These are phyloP conservation scores for Pinctada fucata DNA, from an alignment of 2,888 invertebrate species.

Conservation along the genomic window DNA sequence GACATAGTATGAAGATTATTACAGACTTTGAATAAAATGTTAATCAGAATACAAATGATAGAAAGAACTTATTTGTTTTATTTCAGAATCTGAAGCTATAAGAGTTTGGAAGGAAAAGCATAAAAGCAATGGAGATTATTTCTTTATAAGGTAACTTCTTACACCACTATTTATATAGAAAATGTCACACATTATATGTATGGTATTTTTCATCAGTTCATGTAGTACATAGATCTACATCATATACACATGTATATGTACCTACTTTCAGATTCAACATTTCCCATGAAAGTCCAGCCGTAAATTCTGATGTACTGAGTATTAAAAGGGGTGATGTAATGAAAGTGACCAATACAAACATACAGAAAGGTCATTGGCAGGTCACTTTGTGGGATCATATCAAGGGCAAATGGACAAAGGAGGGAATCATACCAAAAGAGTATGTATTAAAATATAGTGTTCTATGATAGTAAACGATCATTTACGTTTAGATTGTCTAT, in stretches of 20 bases:
- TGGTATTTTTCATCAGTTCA: too few relatives aligned
- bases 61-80: neutral
- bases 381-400: neutral
- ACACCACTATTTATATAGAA: too few relatives aligned
- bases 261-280: neutral
- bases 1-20: too few relatives aligned
- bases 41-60: too few relatives aligned
- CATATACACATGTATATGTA: too few relatives aligned
- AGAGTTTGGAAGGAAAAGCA: neutral
- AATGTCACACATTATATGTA: too few relatives aligned
- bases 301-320: neutral
- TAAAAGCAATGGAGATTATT: neutral
- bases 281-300: neutral
- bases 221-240: too few relatives aligned
- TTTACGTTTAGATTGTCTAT: too few relatives aligned
- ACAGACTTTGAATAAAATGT: too few relatives aligned
- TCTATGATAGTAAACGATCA: too few relatives aligned
- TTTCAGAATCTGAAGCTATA: neutral
- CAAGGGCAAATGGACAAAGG: neutral
- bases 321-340: neutral
- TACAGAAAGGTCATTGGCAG: neutral
- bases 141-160: neutral
- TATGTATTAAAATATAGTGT: neutral
- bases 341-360: neutral
- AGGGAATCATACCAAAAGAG: conserved; percentile 1